Evolutionary conservation across 2,797 vertebrate species (phyloP).

Genomic region (Ataeniobius toweri): DNA sequence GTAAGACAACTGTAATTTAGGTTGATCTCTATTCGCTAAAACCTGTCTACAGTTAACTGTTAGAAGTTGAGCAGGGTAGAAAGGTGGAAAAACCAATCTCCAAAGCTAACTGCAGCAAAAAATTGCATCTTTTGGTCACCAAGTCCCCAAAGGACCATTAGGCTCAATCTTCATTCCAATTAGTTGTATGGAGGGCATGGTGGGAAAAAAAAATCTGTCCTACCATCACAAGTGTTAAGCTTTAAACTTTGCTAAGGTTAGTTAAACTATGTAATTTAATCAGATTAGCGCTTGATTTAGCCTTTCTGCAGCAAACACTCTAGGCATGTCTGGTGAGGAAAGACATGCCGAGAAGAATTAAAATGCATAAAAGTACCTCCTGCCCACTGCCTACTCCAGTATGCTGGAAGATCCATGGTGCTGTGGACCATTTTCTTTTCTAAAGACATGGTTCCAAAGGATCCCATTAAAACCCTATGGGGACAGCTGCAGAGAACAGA

Average conservation of each 20-base stretch:
- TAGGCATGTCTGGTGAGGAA: neutral
- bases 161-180: neutral
- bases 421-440: neutral
- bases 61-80: neutral
- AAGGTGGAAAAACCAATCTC: neutral
- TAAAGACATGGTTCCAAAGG: neutral
- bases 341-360: neutral
- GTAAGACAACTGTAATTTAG: neutral
- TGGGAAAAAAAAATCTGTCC: too few relatives aligned
- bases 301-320: too few relatives aligned
- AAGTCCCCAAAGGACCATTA: neutral
- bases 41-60: neutral
- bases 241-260: too few relatives aligned
- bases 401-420: neutral
- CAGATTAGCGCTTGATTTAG: too few relatives aligned
- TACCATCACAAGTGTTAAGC: too few relatives aligned
- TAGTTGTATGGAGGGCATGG: too few relatives aligned
- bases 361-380: neutral
- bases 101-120: neutral
- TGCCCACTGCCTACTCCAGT: neutral
- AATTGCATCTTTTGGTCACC: too few relatives aligned
- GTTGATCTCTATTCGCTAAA: neutral
- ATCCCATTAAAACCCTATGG: neutral
- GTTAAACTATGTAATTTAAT: too few relatives aligned
- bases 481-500: neutral